These are phyloP conservation scores for Pyrgilauda ruficollis DNA, from an alignment of 2,113 vertebrate genomes.

Conservation along the genomic window DNA sequence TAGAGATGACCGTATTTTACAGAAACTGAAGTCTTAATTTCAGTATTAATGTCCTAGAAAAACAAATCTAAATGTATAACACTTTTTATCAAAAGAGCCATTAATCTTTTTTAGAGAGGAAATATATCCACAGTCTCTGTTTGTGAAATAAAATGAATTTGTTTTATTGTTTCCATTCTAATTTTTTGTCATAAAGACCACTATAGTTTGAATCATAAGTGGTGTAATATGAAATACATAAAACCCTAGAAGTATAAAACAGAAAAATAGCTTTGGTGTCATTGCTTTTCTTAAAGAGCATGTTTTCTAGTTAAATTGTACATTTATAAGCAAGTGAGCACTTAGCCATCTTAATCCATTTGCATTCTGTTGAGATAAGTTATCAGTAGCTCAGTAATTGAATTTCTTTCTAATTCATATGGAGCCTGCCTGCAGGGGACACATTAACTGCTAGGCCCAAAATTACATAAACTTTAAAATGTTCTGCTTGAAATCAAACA, in stretches of 20 bases:
- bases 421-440: constrained; percentile 69
- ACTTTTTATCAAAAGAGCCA: not conserved
- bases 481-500: constrained; percentile 60
- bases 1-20: not conserved
- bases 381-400: constrained; percentile 74
- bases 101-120: not conserved
- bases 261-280: not conserved
- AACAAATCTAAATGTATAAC: not conserved
- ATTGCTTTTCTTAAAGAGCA: not conserved
- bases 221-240: not conserved
- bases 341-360: constrained; percentile 65
- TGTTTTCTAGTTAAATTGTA: constrained; percentile 19
- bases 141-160: not conserved
- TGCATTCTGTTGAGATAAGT: constrained; percentile 72
- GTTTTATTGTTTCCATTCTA: not conserved
- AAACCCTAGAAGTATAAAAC: not conserved
- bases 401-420: constrained; percentile 73
- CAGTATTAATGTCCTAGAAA: not conserved
- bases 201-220: not conserved
- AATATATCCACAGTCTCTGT: not conserved
- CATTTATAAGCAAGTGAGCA: constrained; percentile 42
- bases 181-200: not conserved
- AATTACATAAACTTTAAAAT: constrained; percentile 64
- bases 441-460: constrained; percentile 66
- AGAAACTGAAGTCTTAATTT: not conserved